Evolutionary conservation across 2,888 invertebrate genomes (phyloP), one percentile per base, ranked within the genome.

Genomic region (Andrena dorsata): DNA sequence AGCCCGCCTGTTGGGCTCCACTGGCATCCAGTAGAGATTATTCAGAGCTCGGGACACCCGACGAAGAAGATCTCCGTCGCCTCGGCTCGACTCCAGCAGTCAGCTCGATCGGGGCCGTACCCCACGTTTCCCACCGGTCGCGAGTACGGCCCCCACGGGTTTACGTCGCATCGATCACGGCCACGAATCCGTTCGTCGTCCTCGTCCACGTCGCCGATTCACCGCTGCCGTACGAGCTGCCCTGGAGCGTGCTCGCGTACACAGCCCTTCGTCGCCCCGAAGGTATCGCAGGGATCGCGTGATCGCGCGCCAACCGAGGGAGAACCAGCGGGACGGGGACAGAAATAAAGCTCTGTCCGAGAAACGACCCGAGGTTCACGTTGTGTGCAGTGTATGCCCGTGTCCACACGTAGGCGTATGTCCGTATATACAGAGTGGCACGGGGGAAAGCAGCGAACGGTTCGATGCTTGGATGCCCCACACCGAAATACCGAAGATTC

Each of bases 101-200:
- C 92, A 93, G 91, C 93, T 94, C 83, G 83, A 86, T 90, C 89
- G 93, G 93, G 94, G 93, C 93, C 94, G 93, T 93, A 93, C 93
- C 93, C 93, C 92, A 92, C 92, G 92, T 92, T 90, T 89, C 82
- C 86, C 87, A 88, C 88, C 88, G 87, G 85, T 92, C 91, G 92
- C 92, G 92, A 94, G 93, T 92, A 91, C 92, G 94, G 93, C 93
- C 93, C 94, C 93, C 84, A 88, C 87, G 87, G 85, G 85, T 89
- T 89, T 92, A 88, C 90, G 87, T 88, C 86, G 92, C 94, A 94
- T 94, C 80, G 89, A 88, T 86, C 86, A 81, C 69, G 56, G 53
- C 47, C 49, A 73, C 80, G 63, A 73, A 80, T 73, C 80, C 72
- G 75, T 60, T 66, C 69, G 70, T 74, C 73, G 51, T 63, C 66